Conservation (phyloP, 2,113 vertebrate genomes). For the Pseudopodoces humilis region DNA sequence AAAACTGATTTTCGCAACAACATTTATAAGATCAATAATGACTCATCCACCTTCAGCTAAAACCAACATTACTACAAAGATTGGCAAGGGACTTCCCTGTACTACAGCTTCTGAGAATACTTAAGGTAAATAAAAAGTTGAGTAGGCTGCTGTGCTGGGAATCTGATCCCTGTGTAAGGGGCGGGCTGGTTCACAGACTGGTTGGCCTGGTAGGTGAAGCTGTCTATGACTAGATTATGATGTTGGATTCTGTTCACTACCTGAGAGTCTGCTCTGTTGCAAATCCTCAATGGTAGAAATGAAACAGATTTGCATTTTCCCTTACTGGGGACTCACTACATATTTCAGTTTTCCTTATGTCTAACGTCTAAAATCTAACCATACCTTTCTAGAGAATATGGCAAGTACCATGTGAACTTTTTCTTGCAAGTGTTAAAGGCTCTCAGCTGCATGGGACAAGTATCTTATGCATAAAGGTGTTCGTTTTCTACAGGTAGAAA, state of each 20-base stretch:
- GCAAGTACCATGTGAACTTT: not conserved
- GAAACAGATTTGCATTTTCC: not conserved
- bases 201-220: not conserved
- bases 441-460: not conserved
- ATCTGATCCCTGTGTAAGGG: not conserved
- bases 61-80: not conserved
- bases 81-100: not conserved
- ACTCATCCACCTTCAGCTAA: not conserved
- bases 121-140: not conserved
- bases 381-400: not conserved
- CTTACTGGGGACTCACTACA: not conserved
- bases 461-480: not conserved
- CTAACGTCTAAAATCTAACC: not conserved
- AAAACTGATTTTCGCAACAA: not conserved
- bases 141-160: not conserved
- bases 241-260: not conserved
- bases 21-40: not conserved
- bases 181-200: rapidly evolving
- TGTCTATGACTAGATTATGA: not conserved
- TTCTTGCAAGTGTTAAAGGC: not conserved
- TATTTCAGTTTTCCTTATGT: not conserved
- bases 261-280: not conserved
- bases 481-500: not conserved
- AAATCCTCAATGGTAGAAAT: not conserved
- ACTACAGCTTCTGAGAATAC: not conserved